A percentile compares a stretch with the other conserved stretches of the same genome.
Evolutionary conservation across 2,888 invertebrate species (phyloP).

Genomic region (Polietes domitor): DNA sequence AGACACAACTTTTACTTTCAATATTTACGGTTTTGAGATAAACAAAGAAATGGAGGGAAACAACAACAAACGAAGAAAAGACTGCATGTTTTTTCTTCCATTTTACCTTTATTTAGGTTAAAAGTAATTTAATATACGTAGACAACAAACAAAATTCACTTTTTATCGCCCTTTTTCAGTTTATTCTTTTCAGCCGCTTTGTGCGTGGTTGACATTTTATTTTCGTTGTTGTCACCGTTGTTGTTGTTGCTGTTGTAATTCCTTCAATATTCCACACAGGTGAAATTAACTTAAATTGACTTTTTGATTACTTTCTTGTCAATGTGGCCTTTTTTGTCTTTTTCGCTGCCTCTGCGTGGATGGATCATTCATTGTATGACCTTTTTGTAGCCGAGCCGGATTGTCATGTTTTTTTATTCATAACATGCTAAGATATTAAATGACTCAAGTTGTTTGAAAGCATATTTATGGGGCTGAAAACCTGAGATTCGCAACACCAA

Average conservation of each 20-base stretch:
- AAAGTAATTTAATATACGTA: slow-evolving; percentile 60
- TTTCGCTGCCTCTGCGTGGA: not conserved
- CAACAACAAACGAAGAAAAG: not conserved
- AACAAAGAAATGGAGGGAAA: not conserved
- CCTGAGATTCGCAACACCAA: too few species aligned
- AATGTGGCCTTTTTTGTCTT: not conserved
- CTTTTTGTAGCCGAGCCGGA: not conserved
- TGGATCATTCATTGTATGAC: not conserved
- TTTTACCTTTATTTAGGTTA: slow-evolving; percentile 63
- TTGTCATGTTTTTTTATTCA: not conserved
- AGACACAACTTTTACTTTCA: slow-evolving; percentile 65
- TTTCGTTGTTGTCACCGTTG: slow-evolving; percentile 20
- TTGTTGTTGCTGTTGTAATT: slow-evolving; percentile 8
- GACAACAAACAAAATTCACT: slow-evolving; percentile 14
- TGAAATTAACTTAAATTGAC: slow-evolving; percentile 58
- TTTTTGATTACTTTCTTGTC: slow-evolving; percentile 58
- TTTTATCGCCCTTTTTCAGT: slow-evolving; percentile 47
- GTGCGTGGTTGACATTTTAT: not conserved
- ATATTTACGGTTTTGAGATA: slow-evolving; percentile 30
- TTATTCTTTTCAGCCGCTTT: slow-evolving; percentile 33
- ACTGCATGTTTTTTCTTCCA: slow-evolving; percentile 9
- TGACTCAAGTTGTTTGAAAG: not conserved
- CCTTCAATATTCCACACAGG: slow-evolving; percentile 52
- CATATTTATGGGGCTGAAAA: not conserved
- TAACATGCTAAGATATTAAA: not conserved